Evolutionary conservation across 2,888 invertebrate genomes (phyloP).

Genomic region (Aleiodes alternator): DNA sequence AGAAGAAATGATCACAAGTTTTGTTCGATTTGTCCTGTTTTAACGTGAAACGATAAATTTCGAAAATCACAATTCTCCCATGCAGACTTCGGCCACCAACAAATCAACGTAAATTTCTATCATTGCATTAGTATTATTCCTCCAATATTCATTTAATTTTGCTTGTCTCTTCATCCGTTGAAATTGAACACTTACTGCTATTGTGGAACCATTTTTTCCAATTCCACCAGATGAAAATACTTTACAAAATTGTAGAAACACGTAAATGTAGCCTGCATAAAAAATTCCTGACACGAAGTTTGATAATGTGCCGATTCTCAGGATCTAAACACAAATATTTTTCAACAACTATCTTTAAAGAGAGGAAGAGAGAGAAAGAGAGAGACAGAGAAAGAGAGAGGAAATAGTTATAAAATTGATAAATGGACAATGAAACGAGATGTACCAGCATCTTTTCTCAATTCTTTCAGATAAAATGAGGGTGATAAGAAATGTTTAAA

Average conservation of each 20-base stretch:
- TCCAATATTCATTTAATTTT: slow-evolving; percentile 11
- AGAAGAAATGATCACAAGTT: slow-evolving; percentile 69
- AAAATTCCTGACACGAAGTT: slow-evolving; percentile 76
- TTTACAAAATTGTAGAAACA: slow-evolving; percentile 83
- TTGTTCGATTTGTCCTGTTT: slow-evolving; percentile 62
- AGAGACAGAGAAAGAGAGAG: too few relatives aligned
- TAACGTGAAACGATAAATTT: slow-evolving; percentile 77
- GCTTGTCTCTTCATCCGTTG: slow-evolving; percentile 13
- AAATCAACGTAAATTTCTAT: slow-evolving; percentile 35
- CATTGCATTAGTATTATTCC: slow-evolving; percentile 35
- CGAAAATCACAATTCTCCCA: slow-evolving; percentile 16
- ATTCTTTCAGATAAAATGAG: too few relatives aligned
- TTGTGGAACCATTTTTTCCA: slow-evolving; percentile 97
- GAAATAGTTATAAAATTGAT: not conserved
- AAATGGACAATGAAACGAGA: slow-evolving; percentile 13
- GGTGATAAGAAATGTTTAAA: too few relatives aligned
- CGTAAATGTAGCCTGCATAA: slow-evolving; percentile 80
- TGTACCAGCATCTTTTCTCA: slow-evolving; percentile 37
- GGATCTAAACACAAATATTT: slow-evolving; percentile 70
- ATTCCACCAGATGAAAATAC: slow-evolving; percentile 89
- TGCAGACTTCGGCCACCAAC: not conserved
- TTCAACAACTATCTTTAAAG: slow-evolving; percentile 27
- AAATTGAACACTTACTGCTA: slow-evolving; percentile 87
- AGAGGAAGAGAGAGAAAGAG: not conserved
- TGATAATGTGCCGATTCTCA: slow-evolving; percentile 67